These are phyloP conservation scores for Pelodytes ibericus DNA, from an alignment of 2,797 vertebrate species.

Conservation along the genomic window DNA sequence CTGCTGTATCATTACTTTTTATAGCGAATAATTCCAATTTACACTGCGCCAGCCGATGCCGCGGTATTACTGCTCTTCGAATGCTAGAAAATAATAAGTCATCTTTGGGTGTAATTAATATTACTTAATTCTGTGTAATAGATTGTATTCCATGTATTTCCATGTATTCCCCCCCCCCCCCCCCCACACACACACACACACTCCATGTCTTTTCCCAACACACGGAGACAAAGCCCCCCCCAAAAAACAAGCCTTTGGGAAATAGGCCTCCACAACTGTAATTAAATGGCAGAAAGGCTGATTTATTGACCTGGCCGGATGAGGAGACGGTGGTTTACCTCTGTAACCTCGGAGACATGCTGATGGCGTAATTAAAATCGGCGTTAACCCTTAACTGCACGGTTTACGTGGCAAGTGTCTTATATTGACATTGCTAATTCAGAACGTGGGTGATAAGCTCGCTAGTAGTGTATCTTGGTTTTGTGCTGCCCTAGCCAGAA, in stretches of 20 bases:
- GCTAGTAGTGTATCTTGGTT: too few relatives aligned
- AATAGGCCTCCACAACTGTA: constrained; percentile 8
- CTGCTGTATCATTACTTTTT: constrained; percentile 13
- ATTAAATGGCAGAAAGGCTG: constrained; percentile 31
- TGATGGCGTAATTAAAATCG: neutral
- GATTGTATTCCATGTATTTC: constrained; percentile 4
- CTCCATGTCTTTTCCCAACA: neutral
- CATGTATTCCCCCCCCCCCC: neutral
- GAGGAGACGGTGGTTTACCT: constrained; percentile 16
- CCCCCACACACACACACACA: neutral
- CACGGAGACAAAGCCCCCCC: neutral
- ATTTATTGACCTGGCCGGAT: constrained; percentile 33
- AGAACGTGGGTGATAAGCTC: too few relatives aligned
- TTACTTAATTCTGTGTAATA: constrained; percentile 11
- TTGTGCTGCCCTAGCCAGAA: too few relatives aligned
- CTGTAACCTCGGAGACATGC: neutral
- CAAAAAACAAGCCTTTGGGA: constrained; percentile 24
- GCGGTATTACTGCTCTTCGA: constrained; percentile 8
- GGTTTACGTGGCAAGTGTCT: too few relatives aligned
- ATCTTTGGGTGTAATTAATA: constrained; percentile 25
- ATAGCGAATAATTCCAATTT: constrained; percentile 18
- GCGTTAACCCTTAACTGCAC: neutral
- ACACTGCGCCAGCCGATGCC: neutral
- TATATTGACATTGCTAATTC: too few relatives aligned
- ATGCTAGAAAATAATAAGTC: constrained; percentile 8